Percentiles rank a stretch among this genome's conserved stretches.
phyloP scores from a whole-genome alignment of 1,140 invertebrate species.

The Hylaeus anthracinus region DNA sequence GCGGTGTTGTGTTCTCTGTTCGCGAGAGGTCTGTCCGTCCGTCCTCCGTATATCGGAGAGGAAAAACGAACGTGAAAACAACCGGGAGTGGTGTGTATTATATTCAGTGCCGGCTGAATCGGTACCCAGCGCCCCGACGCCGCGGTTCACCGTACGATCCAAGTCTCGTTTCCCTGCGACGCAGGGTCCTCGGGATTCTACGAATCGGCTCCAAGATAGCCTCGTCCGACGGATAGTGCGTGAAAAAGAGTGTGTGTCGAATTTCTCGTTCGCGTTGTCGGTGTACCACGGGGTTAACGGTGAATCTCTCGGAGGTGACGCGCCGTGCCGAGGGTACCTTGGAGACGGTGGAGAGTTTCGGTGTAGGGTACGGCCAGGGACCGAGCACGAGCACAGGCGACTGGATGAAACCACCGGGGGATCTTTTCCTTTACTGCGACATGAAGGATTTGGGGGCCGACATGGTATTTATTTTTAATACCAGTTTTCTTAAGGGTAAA shows the following conservation, averaged over 20 bases:
- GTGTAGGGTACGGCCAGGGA: slow-evolving; percentile 76
- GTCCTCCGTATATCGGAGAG: not conserved
- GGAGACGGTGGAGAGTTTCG: slow-evolving; percentile 82
- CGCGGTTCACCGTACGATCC: slow-evolving; percentile 33
- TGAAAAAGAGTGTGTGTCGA: slow-evolving; percentile 52
- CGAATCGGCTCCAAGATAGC: slow-evolving; percentile 37
- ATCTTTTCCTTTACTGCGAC: slow-evolving; percentile 86
- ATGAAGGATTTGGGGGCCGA: slow-evolving; percentile 89
- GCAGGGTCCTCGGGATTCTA: slow-evolving; percentile 30
- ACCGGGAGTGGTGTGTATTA: slow-evolving; percentile 50
- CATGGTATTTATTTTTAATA: slow-evolving; percentile 82
- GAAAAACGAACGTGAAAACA: slow-evolving; percentile 42
- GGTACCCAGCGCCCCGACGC: slow-evolving; percentile 39
- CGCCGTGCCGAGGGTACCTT: slow-evolving; percentile 74
- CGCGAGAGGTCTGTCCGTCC: slow-evolving; percentile 38
- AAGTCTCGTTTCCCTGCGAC: slow-evolving; percentile 22
- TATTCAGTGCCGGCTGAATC: slow-evolving; percentile 44
- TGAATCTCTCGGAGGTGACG: slow-evolving; percentile 75
- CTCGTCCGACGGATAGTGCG: slow-evolving; percentile 43
- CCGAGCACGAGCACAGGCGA: slow-evolving; percentile 77
- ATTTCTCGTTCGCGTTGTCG: slow-evolving; percentile 51
- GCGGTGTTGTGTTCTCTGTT: slow-evolving; percentile 26
- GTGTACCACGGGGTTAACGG: slow-evolving; percentile 73
- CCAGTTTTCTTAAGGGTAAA: not conserved
- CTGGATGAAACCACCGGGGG: slow-evolving; percentile 86